A percentile compares a stretch with the other conserved stretches of the same genome.
phyloP scores from a whole-genome alignment of 2,113 vertebrate species.

The Oncorhynchus gorbuscha region DNA sequence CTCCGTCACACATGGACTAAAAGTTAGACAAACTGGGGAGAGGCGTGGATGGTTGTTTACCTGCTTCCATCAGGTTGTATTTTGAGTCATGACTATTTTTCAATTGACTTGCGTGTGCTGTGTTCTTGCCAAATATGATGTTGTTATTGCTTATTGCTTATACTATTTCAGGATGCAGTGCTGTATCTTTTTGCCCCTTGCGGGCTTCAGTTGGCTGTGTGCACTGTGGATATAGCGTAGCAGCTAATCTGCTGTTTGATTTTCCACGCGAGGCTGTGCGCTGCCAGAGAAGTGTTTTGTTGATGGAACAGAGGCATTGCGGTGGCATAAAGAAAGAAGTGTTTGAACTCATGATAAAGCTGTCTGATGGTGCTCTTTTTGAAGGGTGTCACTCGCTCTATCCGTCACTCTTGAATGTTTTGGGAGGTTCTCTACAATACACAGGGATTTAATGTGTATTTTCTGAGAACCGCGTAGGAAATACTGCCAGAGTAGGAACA shows the following conservation, averaged over 20 bases:
- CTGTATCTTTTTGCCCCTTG: conserved; percentile 23
- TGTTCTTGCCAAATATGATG: conserved; percentile 5
- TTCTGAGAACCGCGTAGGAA: background rate
- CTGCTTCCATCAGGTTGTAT: conserved; percentile 9
- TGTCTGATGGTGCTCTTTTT: background rate
- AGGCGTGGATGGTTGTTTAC: conserved; percentile 1
- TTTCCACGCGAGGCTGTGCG: background rate
- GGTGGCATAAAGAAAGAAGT: background rate
- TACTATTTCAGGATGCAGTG: conserved; percentile 13
- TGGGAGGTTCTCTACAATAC: background rate
- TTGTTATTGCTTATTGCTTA: background rate
- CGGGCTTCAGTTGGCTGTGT: background rate
- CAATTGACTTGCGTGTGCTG: background rate
- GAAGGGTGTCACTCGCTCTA: background rate
- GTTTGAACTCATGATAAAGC: background rate
- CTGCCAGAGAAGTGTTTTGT: conserved; percentile 3
- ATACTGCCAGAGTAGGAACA: no score
- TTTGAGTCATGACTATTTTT: background rate
- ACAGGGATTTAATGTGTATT: background rate
- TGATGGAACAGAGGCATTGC: background rate
- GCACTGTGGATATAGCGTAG: background rate
- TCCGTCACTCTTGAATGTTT: background rate
- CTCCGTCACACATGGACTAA: background rate
- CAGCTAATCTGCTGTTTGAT: background rate
- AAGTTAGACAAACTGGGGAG: background rate